Evolutionary conservation across 2,113 vertebrate species (phyloP).

Genomic region (Albula goreensis): DNA sequence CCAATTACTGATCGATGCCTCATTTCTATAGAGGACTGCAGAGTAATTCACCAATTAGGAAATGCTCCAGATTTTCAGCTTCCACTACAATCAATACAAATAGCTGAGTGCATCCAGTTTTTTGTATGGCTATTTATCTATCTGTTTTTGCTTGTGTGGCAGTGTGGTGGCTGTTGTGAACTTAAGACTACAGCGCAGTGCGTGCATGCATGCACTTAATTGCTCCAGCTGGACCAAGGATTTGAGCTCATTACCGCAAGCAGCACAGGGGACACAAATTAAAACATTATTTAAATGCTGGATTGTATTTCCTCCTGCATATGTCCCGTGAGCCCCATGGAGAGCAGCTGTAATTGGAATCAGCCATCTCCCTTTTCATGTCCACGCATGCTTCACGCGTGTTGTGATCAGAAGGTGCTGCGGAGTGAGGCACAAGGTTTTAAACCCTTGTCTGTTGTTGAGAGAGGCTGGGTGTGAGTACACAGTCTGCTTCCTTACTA

Average conservation of each 20-base stretch:
- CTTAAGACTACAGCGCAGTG: not conserved
- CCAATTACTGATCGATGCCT: constrained; percentile 34
- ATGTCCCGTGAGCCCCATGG: not conserved
- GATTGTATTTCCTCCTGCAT: no score
- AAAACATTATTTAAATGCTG: not conserved
- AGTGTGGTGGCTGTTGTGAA: not conserved
- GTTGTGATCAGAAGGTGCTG: no score
- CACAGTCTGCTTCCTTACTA: no score
- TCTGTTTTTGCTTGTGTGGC: no score
- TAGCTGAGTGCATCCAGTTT: not conserved
- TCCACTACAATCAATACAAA: not conserved
- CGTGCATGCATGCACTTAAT: not conserved
- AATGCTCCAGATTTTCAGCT: not conserved
- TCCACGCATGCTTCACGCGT: no score
- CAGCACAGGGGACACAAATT: not conserved
- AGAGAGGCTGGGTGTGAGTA: no score
- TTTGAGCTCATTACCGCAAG: not conserved
- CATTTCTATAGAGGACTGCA: constrained; percentile 3
- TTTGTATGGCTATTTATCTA: not conserved
- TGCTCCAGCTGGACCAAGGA: not conserved
- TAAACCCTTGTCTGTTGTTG: no score
- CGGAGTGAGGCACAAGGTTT: no score
- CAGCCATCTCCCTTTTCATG: not conserved
- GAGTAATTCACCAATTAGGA: constrained; percentile 10
- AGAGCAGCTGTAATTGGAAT: no score